Evolutionary conservation across 2,797 vertebrate genomes (phyloP).

Genomic region (Gastrophryne carolinensis): DNA sequence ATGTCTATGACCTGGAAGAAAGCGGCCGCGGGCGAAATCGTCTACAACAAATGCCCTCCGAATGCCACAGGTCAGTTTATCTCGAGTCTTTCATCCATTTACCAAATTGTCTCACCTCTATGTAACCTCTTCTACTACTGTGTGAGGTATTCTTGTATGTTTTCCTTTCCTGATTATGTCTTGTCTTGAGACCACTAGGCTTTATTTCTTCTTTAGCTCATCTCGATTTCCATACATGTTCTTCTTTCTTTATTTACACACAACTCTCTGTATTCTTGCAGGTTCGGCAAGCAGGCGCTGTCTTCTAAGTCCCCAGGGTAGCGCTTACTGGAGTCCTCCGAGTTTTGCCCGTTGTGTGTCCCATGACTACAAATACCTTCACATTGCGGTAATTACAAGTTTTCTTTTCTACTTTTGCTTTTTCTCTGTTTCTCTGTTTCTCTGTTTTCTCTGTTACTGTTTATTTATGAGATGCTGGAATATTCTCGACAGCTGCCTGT

Average conservation of each 20-base stretch:
- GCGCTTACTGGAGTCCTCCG: slow-evolving; percentile 96
- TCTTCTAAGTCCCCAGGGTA: slow-evolving; percentile 92
- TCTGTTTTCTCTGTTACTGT: neutral
- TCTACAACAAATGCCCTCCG: slow-evolving; percentile 97
- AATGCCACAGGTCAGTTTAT: slow-evolving; percentile 86
- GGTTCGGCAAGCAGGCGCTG: slow-evolving; percentile 98
- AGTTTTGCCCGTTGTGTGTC: slow-evolving; percentile 98
- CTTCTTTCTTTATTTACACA: neutral
- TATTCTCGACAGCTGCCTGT: too few relatives aligned
- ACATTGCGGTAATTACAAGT: slow-evolving; percentile 89
- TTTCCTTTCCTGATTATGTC: neutral
- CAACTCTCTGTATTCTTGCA: slow-evolving; percentile 55
- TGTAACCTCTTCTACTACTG: neutral
- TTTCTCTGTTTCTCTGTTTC: neutral
- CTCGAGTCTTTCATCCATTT: neutral
- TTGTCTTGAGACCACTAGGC: neutral
- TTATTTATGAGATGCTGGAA: slow-evolving; percentile 7
- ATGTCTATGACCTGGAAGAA: slow-evolving; percentile 92
- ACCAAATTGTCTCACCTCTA: neutral
- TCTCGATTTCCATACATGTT: neutral
- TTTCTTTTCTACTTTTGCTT: neutral
- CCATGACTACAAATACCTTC: slow-evolving; percentile 93
- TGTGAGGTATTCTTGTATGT: neutral
- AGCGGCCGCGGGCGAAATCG: slow-evolving; percentile 88
- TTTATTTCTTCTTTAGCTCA: neutral